Percentiles rank a stretch among this genome's conserved stretches.
Evolutionary conservation across 2,888 invertebrate species (phyloP).

Genomic region (Drosophila putrida): DNA sequence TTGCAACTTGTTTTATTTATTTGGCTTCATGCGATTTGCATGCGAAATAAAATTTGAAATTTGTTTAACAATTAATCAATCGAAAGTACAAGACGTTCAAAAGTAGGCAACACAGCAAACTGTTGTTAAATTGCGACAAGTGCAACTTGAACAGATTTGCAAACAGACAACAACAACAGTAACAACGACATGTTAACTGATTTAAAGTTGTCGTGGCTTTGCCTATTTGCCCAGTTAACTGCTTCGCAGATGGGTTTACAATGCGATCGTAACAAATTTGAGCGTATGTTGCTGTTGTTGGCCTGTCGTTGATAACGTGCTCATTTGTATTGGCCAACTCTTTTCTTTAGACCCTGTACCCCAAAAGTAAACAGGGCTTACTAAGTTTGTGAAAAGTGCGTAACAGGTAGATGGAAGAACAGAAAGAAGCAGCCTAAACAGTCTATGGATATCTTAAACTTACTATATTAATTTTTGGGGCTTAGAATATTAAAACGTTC

Average conservation of each 20-base stretch:
- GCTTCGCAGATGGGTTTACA: conserved; percentile 64
- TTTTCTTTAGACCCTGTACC: background rate
- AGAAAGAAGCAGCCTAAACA: no score
- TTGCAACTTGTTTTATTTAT: conserved; percentile 64
- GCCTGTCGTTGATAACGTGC: conserved; percentile 69
- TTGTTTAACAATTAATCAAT: conserved; percentile 81
- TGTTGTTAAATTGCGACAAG: conserved; percentile 70
- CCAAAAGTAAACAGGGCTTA: no score
- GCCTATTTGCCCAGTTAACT: conserved; percentile 50
- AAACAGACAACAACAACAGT: conserved; percentile 25
- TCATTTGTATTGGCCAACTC: conserved; percentile 47
- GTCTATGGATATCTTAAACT: no score
- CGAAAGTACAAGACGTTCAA: conserved; percentile 71
- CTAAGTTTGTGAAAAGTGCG: no score
- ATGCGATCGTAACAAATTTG: conserved; percentile 60
- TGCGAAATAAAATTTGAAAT: conserved; percentile 66
- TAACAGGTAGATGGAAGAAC: no score
- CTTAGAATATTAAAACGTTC: no score
- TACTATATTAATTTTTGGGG: no score
- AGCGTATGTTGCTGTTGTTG: conserved; percentile 39
- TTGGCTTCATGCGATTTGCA: conserved; percentile 61
- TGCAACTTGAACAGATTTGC: conserved; percentile 60
- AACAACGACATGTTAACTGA: conserved; percentile 23
- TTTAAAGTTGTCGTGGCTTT: conserved; percentile 42
- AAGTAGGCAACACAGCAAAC: conserved; percentile 65